Conservation (phyloP, 2,113 vertebrate genomes). For the Phoenicopterus ruber region DNA sequence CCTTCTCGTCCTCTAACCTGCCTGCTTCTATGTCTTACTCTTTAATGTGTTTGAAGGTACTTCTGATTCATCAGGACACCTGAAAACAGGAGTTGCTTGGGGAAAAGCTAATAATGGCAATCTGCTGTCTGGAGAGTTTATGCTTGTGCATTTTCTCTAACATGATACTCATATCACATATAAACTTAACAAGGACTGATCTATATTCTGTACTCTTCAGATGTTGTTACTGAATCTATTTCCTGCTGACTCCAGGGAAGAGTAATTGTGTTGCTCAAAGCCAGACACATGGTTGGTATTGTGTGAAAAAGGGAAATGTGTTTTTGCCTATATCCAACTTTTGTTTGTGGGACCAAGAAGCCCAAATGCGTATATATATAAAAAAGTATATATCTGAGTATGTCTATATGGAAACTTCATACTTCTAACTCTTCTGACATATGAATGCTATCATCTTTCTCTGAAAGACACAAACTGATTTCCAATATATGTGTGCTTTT, state of each 20-base stretch:
- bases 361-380: accelerated
- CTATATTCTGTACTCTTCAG: not conserved
- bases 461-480: not conserved
- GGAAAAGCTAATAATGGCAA: not conserved
- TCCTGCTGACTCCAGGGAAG: not conserved
- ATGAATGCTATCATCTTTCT: not conserved
- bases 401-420: not conserved
- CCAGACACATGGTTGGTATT: not conserved
- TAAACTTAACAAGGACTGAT: slow-evolving; percentile 10
- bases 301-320: not conserved
- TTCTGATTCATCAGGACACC: not conserved
- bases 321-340: not conserved
- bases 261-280: not conserved
- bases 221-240: not conserved
- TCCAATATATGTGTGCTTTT: not conserved
- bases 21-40: not conserved
- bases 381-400: not conserved
- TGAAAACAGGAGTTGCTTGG: not conserved
- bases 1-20: not conserved
- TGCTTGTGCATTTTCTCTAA: not conserved
- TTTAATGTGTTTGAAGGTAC: not conserved
- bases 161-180: not conserved
- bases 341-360: not conserved
- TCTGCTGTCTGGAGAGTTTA: not conserved
- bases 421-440: not conserved